These are phyloP conservation scores for Mormyrus proboscirostris DNA, from an alignment of 2,797 vertebrate genomes.

Conservation along the genomic window DNA sequence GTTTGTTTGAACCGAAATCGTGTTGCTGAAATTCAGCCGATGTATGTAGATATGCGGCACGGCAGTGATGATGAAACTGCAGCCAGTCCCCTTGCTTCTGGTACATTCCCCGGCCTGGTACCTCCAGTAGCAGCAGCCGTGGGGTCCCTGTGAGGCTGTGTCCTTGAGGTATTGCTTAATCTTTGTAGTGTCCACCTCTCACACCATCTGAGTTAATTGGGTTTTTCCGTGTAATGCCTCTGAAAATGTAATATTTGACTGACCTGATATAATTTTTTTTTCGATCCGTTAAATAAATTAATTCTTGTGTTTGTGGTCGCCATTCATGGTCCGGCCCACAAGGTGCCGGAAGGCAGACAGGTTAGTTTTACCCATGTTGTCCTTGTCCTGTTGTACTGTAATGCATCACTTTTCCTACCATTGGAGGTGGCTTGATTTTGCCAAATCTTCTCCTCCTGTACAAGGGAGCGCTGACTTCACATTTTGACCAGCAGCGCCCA, in stretches of 20 bases:
- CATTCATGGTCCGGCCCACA: background rate
- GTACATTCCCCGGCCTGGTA: background rate
- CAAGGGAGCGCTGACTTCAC: background rate
- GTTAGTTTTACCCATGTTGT: background rate
- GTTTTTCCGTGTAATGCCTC: background rate
- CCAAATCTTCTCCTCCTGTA: background rate
- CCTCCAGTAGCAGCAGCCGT: background rate
- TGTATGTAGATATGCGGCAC: constrained; percentile 42
- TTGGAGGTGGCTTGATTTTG: background rate
- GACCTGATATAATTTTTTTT: background rate
- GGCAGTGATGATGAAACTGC: background rate
- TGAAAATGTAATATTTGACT: background rate
- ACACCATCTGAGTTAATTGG: background rate
- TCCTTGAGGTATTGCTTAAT: background rate
- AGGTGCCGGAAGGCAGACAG: background rate
- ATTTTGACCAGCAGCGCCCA: background rate
- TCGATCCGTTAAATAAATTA: background rate
- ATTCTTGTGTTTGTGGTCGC: background rate
- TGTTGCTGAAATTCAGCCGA: constrained; percentile 58
- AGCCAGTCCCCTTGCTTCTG: background rate
- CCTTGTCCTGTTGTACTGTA: background rate
- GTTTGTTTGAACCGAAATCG: constrained; percentile 65
- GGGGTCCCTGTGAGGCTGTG: background rate
- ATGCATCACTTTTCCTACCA: background rate
- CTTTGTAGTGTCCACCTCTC: background rate